These are phyloP conservation scores for Orius insidiosus DNA, from an alignment of 1,140 invertebrate genomes.

Conservation along the genomic window DNA sequence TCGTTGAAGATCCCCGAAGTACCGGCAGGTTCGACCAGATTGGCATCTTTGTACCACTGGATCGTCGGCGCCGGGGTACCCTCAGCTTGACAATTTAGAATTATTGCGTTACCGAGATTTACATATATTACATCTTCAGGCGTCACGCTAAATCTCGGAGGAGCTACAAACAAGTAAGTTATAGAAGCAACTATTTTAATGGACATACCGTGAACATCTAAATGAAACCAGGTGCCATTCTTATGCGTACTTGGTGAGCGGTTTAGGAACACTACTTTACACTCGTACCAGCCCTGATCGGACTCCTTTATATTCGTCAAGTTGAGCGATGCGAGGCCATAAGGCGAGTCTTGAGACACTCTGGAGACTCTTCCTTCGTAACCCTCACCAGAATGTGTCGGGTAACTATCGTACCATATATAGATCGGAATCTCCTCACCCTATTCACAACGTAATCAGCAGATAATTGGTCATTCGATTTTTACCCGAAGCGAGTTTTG, in stretches of 20 bases:
- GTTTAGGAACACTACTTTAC: conserved; percentile 89
- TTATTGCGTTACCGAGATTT: conserved; percentile 85
- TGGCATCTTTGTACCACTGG: conserved; percentile 80
- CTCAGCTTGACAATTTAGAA: conserved; percentile 86
- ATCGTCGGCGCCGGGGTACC: conserved; percentile 82
- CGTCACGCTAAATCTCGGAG: conserved; percentile 80
- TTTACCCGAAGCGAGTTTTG: neutral
- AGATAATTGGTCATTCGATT: neutral
- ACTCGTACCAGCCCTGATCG: conserved; percentile 95
- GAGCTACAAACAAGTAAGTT: conserved; percentile 39
- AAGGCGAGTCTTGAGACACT: conserved; percentile 67
- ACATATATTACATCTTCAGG: conserved; percentile 90
- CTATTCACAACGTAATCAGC: conserved; percentile 30
- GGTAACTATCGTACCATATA: conserved; percentile 94
- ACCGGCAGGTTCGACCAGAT: conserved; percentile 66
- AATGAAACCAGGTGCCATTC: conserved; percentile 91
- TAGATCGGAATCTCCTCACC: conserved; percentile 86
- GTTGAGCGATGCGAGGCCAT: conserved; percentile 80
- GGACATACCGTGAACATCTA: conserved; percentile 78
- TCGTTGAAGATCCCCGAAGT: conserved; percentile 72
- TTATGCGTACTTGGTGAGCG: conserved; percentile 72
- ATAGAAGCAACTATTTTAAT: no score
- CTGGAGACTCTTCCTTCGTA: conserved; percentile 80
- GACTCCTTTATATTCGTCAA: conserved; percentile 78
- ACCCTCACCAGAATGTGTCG: conserved; percentile 79